Conservation (phyloP, 2,113 vertebrate species). For the Phocoena sinus region DNA sequence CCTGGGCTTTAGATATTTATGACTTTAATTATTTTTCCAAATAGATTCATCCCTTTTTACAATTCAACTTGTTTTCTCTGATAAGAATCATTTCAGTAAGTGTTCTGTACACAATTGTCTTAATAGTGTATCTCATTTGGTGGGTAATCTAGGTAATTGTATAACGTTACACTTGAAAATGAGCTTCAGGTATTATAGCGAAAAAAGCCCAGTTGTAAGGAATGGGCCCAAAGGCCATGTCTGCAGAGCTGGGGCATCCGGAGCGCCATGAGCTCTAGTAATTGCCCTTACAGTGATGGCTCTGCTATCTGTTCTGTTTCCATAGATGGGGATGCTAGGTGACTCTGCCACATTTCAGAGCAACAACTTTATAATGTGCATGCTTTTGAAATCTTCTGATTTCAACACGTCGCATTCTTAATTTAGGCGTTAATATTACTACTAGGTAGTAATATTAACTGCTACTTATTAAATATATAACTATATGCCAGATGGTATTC, state of each 20-base stretch:
- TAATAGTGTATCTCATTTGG: background rate
- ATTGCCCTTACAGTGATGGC: background rate
- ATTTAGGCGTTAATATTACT: background rate
- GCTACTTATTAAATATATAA: background rate
- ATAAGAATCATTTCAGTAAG: background rate
- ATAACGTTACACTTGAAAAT: background rate
- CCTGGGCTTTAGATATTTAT: slow-evolving; percentile 27
- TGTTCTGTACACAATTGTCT: background rate
- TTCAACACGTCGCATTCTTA: background rate
- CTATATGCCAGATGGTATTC: background rate
- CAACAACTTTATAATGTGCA: background rate
- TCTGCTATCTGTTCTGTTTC: background rate
- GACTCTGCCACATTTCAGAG: background rate
- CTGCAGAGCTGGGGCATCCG: background rate
- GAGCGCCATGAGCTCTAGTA: no score
- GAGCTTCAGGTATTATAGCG: background rate
- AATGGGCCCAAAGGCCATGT: background rate
- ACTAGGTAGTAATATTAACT: background rate
- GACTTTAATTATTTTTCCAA: slow-evolving; percentile 22
- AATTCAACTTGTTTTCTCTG: slow-evolving; percentile 7
- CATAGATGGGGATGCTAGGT: background rate
- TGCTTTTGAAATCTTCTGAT: background rate
- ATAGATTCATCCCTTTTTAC: background rate
- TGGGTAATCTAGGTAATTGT: background rate
- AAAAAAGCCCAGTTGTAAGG: background rate